These are phyloP conservation scores for Dinomys branickii DNA, from an alignment of 2,113 vertebrate genomes.

Conservation along the genomic window DNA sequence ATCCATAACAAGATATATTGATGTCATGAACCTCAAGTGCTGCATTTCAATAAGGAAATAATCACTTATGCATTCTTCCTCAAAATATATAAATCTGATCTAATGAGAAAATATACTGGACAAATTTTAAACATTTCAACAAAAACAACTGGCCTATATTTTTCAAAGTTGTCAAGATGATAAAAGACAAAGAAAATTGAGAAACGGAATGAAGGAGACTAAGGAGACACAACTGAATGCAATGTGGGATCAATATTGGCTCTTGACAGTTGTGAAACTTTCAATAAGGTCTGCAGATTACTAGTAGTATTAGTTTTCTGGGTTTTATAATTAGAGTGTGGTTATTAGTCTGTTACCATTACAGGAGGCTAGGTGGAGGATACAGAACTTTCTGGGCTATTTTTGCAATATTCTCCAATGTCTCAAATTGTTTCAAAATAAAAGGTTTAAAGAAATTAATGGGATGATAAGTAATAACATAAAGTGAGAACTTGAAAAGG, in stretches of 20 bases:
- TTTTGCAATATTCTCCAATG: neutral
- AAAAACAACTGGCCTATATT: neutral
- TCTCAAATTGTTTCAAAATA: constrained; percentile 18
- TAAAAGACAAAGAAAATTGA: neutral
- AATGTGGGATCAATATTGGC: neutral
- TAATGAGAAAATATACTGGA: neutral
- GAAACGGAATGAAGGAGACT: neutral
- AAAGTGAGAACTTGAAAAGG: neutral
- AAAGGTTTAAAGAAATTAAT: neutral
- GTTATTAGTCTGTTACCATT: constrained; percentile 1
- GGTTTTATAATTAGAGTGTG: neutral
- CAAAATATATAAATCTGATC: neutral
- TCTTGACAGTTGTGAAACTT: neutral
- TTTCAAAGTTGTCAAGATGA: neutral
- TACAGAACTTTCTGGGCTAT: neutral
- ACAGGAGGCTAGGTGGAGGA: neutral
- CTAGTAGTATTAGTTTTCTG: neutral
- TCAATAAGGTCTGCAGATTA: neutral
- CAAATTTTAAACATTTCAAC: neutral
- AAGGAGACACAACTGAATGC: neutral
- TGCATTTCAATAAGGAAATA: neutral
- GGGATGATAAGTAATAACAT: neutral
- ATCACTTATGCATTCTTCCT: neutral
- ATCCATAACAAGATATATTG: neutral
- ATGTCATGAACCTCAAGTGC: neutral